Evolutionary conservation across 2,888 invertebrate genomes (phyloP).

Genomic region (Dione vanillae): DNA sequence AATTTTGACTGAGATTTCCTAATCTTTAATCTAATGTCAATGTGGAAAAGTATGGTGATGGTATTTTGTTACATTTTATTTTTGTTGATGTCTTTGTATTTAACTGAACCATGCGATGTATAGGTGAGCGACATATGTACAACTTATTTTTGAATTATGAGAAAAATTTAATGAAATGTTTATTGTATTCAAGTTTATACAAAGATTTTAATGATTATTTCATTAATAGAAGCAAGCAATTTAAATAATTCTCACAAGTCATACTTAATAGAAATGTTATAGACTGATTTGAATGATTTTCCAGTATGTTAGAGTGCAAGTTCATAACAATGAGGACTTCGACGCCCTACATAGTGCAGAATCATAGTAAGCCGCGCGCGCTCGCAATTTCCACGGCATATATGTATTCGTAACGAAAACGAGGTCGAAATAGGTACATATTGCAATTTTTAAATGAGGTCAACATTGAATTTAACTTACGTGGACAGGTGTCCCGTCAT

Average conservation of each 20-base stretch:
- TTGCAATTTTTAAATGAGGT: constrained; percentile 26
- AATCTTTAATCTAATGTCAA: too few species aligned
- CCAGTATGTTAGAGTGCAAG: constrained; percentile 21
- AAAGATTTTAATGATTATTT: too few species aligned
- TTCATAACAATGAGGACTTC: constrained; percentile 26
- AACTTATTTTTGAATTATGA: too few species aligned
- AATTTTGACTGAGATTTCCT: too few species aligned
- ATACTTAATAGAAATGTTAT: background rate
- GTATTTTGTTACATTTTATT: too few species aligned
- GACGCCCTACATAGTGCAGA: constrained; percentile 32
- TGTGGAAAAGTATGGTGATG: too few species aligned
- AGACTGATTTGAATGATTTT: constrained; percentile 18
- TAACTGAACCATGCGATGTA: too few species aligned
- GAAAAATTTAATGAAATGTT: too few species aligned
- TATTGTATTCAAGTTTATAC: too few species aligned
- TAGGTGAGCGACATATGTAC: too few species aligned
- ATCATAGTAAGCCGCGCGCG: constrained; percentile 39
- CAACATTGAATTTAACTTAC: constrained; percentile 8
- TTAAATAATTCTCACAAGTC: background rate
- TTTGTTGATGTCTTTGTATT: too few species aligned
- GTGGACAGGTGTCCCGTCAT: background rate
- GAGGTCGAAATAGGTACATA: constrained; percentile 33
- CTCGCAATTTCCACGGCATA: constrained; percentile 37
- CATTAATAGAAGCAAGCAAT: background rate
- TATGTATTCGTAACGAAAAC: constrained; percentile 29